Percentiles rank a stretch among this genome's conserved stretches.
phyloP scores from a whole-genome alignment of 1,140 invertebrate genomes.

The Heliconius hermathena region DNA sequence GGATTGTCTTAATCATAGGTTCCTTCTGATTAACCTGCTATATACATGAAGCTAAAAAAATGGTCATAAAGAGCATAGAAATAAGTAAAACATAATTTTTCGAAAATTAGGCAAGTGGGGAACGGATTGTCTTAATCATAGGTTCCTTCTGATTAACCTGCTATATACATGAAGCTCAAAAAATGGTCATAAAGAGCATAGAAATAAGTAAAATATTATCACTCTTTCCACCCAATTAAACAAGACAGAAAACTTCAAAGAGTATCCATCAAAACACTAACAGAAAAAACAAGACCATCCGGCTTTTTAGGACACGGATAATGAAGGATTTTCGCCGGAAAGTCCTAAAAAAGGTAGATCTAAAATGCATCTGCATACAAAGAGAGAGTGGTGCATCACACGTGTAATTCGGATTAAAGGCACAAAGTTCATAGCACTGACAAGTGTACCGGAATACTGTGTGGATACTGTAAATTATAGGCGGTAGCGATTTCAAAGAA shows the following conservation, averaged over 20 bases:
- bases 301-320: neutral
- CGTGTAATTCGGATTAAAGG: constrained; percentile 10
- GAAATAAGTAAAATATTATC: too few relatives aligned
- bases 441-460: neutral
- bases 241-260: neutral
- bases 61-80: too few relatives aligned
- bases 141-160: too few relatives aligned
- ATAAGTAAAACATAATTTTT: too few relatives aligned
- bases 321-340: neutral
- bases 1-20: too few relatives aligned
- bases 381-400: constrained; percentile 6
- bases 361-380: neutral
- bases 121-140: too few relatives aligned
- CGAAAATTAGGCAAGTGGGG: too few relatives aligned
- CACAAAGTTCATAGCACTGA: constrained; percentile 6
- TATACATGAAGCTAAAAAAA: too few relatives aligned
- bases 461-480: neutral
- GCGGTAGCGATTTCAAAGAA: neutral
- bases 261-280: neutral
- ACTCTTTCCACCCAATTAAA: neutral
- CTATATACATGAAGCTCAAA: too few relatives aligned
- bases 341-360: neutral
- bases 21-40: too few relatives aligned
- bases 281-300: neutral
- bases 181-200: too few relatives aligned